Evolutionary conservation across 2,888 invertebrate species (phyloP), one percentile per base, ranked within the genome.

Genomic region (Melitaea athalia): DNA sequence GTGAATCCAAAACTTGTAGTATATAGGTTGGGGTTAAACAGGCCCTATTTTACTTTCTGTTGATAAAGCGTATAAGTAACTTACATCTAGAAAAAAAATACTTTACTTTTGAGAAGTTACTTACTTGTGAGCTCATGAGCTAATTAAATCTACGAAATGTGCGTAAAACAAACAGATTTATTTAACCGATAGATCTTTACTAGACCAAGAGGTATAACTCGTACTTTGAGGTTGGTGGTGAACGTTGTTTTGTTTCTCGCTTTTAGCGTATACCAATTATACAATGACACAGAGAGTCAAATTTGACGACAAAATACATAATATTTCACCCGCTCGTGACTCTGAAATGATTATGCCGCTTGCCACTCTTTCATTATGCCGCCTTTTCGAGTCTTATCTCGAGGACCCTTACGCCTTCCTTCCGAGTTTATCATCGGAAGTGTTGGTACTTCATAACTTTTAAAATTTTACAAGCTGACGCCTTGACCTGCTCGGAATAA

Each of bases 381-480:
- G 72, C 70, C 75, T 72, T 75, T 72, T 73, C 75, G 74, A 57
- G 57, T 67, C 77, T 80, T 80, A 80, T 79, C 79, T 80, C 66
- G 67, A 80, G 77, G 71, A 75, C 76, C 65, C 78, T 79, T 74
- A 68, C 72, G 68, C 71, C 63, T 70, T 75, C 72, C 74, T 72
- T 64, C 72, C 67, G 71, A 77, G 76, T 79, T 80, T 80, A 81
- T 79, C 80, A 78, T 76, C 73, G 75, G 71, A 69, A 77, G 77
- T 73, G 75, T 74, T 72, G 74, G 72, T 76, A 71, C 77, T 79
- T 75, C 68, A 70, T 67, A 75, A 77, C 75, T 77, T 77, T 75
- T 74, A 71, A 74, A 78, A 73, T 77, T 75, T 74, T 60, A 66
- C 69, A 68, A 64, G 62, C 64, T 57, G 62, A 67, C 69, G 67